Evolutionary conservation across 2,797 vertebrate species (phyloP), one percentile per base, ranked within the genome.

Genomic region (Argentina silus): DNA sequence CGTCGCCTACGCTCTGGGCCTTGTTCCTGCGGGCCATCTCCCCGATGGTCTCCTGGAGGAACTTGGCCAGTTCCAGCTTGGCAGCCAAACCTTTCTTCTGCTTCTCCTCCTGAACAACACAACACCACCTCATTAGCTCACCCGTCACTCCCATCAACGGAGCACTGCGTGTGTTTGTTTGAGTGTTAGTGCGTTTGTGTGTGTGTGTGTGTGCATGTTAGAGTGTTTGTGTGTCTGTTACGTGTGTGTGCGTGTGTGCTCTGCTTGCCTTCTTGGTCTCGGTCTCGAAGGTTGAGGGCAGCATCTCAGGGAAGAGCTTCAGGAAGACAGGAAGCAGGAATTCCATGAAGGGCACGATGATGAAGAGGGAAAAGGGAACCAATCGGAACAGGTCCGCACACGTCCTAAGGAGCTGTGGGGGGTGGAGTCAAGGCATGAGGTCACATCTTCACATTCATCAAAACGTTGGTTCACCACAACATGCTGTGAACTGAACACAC

Each of bases 291-390:
- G 97, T 98, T 0, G 97, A 99, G 63, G 97, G 98, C 87, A 99
- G 87, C 97, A 99, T 99, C 63, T 97, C 95, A 50, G 97, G 97
- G 76, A 99, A 99, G 70, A 98, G 94, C 80, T 98, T 99, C 79
- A 99, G 87, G 90, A 98, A 97, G 5, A 98, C 93, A 0, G 97
- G 98, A 2, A 99, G 87, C 59, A 99, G 94, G 61, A 99, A 97
- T 84, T 99, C 98, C 98, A 98, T 98, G 89, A 99, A 99, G 45
- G 97, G 97, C 21, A 99, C 96, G 1, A 98, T 97, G 91, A 99
- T 85, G 62, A 99, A 99, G 72, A 99, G 93, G 74, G 95, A 91
- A 87, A 99, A 99, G 55, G 97, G 98, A 55, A 99, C 88, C 74
- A 99, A 89, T 0, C 96, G 94, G 90, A 99, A 99, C 60, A 98